phyloP scores from a whole-genome alignment of 2,113 vertebrate genomes.

The Pheucticus melanocephalus region DNA sequence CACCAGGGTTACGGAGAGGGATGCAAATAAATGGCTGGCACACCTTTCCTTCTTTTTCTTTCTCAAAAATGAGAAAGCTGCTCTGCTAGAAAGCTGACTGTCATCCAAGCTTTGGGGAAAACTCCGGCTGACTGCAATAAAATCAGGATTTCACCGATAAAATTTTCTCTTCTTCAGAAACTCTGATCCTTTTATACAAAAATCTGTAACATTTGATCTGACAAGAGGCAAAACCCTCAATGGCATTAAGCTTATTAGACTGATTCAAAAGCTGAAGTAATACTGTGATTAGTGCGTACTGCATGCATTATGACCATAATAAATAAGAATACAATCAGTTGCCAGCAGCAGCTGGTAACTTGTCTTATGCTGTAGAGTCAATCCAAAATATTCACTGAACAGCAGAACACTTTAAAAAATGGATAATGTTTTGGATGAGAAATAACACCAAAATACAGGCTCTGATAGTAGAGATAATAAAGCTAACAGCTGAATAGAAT shows the following conservation, averaged over 20 bases:
- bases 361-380: neutral
- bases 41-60: neutral
- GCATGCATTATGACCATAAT: neutral
- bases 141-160: neutral
- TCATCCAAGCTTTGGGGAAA: neutral
- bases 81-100: neutral
- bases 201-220: conserved; percentile 7
- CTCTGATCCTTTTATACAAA: neutral
- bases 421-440: neutral
- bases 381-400: neutral
- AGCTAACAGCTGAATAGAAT: neutral
- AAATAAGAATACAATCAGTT: neutral
- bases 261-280: conserved; percentile 17
- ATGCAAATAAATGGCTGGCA: neutral
- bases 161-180: neutral
- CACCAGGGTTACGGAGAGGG: neutral
- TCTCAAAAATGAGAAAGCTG: neutral
- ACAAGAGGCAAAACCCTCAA: neutral
- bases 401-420: neutral
- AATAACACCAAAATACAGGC: neutral
- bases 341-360: conserved; percentile 12
- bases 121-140: neutral
- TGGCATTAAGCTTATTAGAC: conserved; percentile 1
- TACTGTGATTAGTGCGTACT: conserved; percentile 1
- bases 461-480: neutral